A percentile compares a stretch with the other conserved stretches of the same genome.
Evolutionary conservation across 2,113 vertebrate genomes (phyloP).

Genomic region (Alligator mississippiensis): DNA sequence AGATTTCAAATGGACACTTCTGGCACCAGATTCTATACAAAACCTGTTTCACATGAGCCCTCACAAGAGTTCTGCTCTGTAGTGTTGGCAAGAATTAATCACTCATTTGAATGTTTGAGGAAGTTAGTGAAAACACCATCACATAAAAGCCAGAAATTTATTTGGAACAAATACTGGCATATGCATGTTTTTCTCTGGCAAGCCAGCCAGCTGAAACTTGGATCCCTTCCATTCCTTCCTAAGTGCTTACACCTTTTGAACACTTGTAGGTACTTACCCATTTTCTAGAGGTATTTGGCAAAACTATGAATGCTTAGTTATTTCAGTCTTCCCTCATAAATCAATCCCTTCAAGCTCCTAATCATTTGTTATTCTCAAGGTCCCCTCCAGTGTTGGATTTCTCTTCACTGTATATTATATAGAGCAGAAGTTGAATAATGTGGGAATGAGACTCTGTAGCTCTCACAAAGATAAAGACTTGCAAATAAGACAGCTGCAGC

Average conservation of each 20-base stretch:
- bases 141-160: conserved; percentile 14
- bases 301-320: background rate
- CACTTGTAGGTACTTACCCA: background rate
- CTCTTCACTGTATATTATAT: background rate
- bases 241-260: conserved; percentile 12
- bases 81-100: conserved; percentile 32
- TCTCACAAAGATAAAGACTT: too few species aligned
- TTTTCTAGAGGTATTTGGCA: background rate
- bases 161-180: background rate
- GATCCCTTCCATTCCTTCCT: conserved; percentile 11
- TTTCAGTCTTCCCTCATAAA: conserved; percentile 21
- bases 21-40: conserved; percentile 16
- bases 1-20: background rate
- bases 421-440: background rate
- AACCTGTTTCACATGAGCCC: background rate
- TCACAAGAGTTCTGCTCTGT: background rate
- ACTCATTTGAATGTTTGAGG: conserved; percentile 26
- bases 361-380: background rate
- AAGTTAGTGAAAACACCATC: background rate
- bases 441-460: too few species aligned
- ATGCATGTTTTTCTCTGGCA: background rate
- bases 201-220: background rate
- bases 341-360: background rate
- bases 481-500: too few species aligned
- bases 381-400: background rate